phyloP scores from a whole-genome alignment of 1,140 invertebrate species.

The Eumeta japonica region DNA sequence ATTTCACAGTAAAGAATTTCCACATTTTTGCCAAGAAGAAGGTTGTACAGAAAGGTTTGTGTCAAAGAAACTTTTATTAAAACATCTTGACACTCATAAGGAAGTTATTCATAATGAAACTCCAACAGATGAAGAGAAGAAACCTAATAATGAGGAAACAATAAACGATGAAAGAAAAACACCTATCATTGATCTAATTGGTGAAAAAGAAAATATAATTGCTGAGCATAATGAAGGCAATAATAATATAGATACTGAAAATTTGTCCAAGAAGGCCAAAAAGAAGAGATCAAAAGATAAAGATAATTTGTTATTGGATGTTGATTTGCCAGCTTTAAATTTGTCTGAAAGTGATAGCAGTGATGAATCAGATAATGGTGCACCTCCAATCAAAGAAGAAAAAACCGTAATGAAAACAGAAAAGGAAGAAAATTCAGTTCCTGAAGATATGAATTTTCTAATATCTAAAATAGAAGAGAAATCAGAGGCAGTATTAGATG shows the following conservation, averaged over 20 bases:
- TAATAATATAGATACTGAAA: conserved; percentile 32
- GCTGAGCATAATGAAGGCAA: conserved; percentile 29
- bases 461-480: conserved; percentile 51
- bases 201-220: conserved; percentile 34
- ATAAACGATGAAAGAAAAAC: conserved; percentile 24
- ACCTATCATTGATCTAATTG: conserved; percentile 33
- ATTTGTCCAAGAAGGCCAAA: conserved; percentile 50
- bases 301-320: conserved; percentile 63
- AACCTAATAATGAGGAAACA: conserved; percentile 20
- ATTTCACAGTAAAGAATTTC: conserved; percentile 69
- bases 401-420: conserved; percentile 11
- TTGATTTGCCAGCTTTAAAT: conserved; percentile 72
- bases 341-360: conserved; percentile 77
- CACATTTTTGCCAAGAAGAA: conserved; percentile 68
- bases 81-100: conserved; percentile 63
- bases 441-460: too few species aligned
- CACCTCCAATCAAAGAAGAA: conserved; percentile 19
- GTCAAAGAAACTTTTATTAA: conserved; percentile 72
- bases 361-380: conserved; percentile 70
- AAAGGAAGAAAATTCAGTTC: conserved; percentile 14
- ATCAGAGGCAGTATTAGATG: conserved; percentile 23
- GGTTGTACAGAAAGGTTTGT: conserved; percentile 75
- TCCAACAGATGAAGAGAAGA: conserved; percentile 34
- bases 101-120: conserved; percentile 29
- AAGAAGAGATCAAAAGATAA: conserved; percentile 64